Base-by-base conservation (phyloP, 1,140 invertebrate genomes). In the Amphibalanus amphitrite region DNA sequence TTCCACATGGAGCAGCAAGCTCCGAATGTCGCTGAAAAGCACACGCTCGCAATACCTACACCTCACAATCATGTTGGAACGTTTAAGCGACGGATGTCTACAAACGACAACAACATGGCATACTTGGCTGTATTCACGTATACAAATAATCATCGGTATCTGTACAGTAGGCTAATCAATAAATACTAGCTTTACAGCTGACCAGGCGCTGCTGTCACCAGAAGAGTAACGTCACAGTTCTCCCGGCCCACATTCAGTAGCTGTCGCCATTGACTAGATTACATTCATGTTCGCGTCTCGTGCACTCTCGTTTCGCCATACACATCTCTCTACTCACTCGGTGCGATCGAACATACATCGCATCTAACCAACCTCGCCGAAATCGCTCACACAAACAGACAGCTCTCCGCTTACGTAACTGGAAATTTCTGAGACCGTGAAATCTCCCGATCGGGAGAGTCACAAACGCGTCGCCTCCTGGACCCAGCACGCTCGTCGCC, bases 111-210 rank as follows among this genome's bases (percentile, higher is more conserved):
- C 17, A 59, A 23, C 47, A 59, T 20, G 20, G 47, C 47, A 59
- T 59, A 59, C 47, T 59, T 23, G 47, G 20, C 17, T 59, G 47
- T 59, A 59, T 59, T 59, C 10, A 59, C 47, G 47, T 59, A 59
- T 59, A 59, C 47, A 59, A 59, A 59, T 59, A 59, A 59, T 59
- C 47, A 6, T 59, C 23, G 47, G 47, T 20, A 23, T 20, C 47
- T 59, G 47, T 59, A 59, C 47, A 59, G 47, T 59, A 23, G 47
- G 47, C 47, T 59, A 59, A 59, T 59, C 23, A 59, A 59, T 59
- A 59, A 59, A 59, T 59, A 59, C 47, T 59, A 59, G 47, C 47
- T 59, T 59, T 59, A 59, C 47, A 59, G 47, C 47, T 59, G 23
- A 59, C 10, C 47, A 59, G 47, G 47, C 47, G 20, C 47, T 38